Evolutionary conservation across 1,140 invertebrate genomes (phyloP), one percentile per base, ranked within the genome.

Genomic region (Spodoptera litura): DNA sequence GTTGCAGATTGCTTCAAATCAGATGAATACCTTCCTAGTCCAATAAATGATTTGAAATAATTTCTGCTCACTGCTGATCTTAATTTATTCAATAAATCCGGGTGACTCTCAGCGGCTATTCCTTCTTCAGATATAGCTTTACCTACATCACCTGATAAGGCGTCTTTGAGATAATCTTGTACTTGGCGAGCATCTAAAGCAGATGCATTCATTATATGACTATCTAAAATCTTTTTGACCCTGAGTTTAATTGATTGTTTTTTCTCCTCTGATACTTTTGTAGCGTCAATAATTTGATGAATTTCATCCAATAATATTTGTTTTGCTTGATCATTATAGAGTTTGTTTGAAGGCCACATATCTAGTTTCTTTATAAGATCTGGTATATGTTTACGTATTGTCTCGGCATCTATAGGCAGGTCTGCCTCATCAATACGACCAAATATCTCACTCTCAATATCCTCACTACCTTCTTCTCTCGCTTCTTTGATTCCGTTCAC

Each of bases 401-500:
- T 35, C 25, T 35, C 64, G 13, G 64, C 20, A 3, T 68, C 64
- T 27, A 68, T 31, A 6, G 11, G 5, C 10, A 68, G 1, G 2
- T n/a, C 49, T 51, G 25, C 13, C 11, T 52, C 12, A 9, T 52
- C 10, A 8, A 68, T 6, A 52, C 15, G 27, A n/a, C 27, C 6
- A n/a, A 52, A 6, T 8, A 68, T 31, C 5, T 68, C 64, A n/a
- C 49, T 27, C 25, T 11, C 64, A 1, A 52, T 27, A 53, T 52
- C n/a, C 0, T 27, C 20, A n/a, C 20, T 68, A 25, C 44, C 64
- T 12, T 52, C 44, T 4, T 49, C 44, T 51, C 6, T 66, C 3
- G 1, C 8, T 12, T 66, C 44, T 66, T 27, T 12, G 12, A 72
- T 73, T n/a, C 52, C 66, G 56, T 62, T 71, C 20, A 53, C 62